These are phyloP conservation scores for Calypte anna DNA, from an alignment of 2,113 vertebrate species.

Conservation along the genomic window DNA sequence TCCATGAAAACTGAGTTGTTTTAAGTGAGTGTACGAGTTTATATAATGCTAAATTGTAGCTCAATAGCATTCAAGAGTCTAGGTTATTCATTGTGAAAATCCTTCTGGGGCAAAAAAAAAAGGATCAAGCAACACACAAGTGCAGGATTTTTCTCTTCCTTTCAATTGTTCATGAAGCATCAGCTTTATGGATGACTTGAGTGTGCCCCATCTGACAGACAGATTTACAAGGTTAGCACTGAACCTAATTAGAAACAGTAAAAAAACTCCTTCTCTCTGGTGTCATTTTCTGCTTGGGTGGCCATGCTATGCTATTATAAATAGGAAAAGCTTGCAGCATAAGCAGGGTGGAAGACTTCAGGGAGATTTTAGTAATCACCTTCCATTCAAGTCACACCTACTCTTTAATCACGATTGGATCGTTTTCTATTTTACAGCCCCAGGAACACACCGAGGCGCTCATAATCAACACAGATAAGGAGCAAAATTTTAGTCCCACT, in stretches of 20 bases:
- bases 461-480: constrained; percentile 12
- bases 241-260: constrained; percentile 61
- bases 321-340: constrained; percentile 22
- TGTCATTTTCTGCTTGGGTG: constrained; percentile 59
- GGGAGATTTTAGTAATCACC: constrained; percentile 45
- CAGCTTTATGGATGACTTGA: neutral
- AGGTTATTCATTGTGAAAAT: neutral
- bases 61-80: neutral
- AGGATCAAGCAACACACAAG: neutral
- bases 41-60: neutral
- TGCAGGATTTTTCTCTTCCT: neutral
- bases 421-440: constrained; percentile 17
- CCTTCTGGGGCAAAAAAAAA: neutral
- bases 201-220: neutral
- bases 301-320: constrained; percentile 33
- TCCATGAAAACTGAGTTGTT: neutral
- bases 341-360: constrained; percentile 21
- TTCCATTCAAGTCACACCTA: constrained; percentile 57
- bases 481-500: constrained; percentile 17
- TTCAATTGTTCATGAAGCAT: neutral
- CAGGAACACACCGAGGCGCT: constrained; percentile 13
- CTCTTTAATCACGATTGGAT: constrained; percentile 19
- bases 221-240: constrained; percentile 49
- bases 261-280: constrained; percentile 17
- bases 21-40: neutral